phyloP scores from a whole-genome alignment of 2,888 invertebrate genomes.

The Hypselothyrea guttata region DNA sequence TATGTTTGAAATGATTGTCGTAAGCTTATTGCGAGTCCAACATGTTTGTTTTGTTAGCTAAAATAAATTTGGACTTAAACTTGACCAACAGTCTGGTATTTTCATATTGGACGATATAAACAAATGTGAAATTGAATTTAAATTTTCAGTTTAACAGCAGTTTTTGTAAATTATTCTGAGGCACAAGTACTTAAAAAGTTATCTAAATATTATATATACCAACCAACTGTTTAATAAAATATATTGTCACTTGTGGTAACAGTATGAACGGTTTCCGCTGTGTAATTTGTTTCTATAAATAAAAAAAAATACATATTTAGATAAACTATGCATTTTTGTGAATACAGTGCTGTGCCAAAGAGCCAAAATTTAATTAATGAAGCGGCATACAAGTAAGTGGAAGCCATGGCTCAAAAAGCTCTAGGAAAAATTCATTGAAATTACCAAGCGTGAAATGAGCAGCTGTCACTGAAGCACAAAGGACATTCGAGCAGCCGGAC shows the following conservation, averaged over 20 bases:
- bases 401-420: constrained; percentile 40
- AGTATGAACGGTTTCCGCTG: no score
- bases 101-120: no score
- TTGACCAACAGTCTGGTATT: no score
- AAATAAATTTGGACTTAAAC: background rate
- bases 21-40: constrained; percentile 14
- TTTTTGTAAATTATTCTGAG: background rate
- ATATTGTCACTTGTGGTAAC: no score
- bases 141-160: background rate
- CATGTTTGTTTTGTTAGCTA: background rate
- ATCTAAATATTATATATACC: no score
- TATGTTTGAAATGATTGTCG: constrained; percentile 8
- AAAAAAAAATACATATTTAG: constrained; percentile 1
- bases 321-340: constrained; percentile 44
- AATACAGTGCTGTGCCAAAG: no score
- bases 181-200: no score
- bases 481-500: constrained; percentile 52
- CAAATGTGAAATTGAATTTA: background rate
- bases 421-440: constrained; percentile 71
- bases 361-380: constrained; percentile 64
- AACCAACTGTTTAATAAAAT: no score
- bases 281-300: no score
- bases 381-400: constrained; percentile 49
- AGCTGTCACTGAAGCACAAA: constrained; percentile 73
- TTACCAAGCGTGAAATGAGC: constrained; percentile 76